Evolutionary conservation across 2,888 invertebrate genomes (phyloP), one percentile per base, ranked within the genome.

Genomic region (Ennomos quercinarius): DNA sequence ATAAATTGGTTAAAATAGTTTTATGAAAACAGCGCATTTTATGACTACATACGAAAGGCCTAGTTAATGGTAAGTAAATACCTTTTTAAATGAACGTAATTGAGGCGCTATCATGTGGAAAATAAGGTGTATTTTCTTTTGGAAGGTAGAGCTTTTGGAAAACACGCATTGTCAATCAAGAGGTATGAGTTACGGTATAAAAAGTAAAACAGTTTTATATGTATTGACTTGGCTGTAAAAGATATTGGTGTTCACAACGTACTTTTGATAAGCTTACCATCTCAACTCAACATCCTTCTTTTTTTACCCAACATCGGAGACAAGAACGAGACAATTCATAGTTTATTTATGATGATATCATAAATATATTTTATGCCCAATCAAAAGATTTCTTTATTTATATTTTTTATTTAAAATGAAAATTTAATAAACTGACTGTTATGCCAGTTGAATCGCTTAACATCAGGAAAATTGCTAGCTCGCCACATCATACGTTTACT

Each of bases 21-120:
- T 79, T 81, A 79, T 80, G 81, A 81, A 81, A 80, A 80, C 79
- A 79, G 80, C 77, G 74, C 70, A 72, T 77, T 81, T 81, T 81
- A 81, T 77, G 77, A 75, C 73, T 68, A 67, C 68, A 67, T 74
- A 74, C 71, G 74, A 67, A 78, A 80, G 73, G 78, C 73, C 77
- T 76, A 78, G 77, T 74, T 80, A 73, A 76, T 70, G 67, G 64
- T 68, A 70, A 73, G 71, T 72, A 72, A 74, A 67, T 70, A 63
- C 61, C 55, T 49, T 36, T 47, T 9, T 11, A 36, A 38, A 36
- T 11, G 51, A 17, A 57, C 10, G 35, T 8, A 73, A 55, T 61
- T 61, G 57, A 34, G 47, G 58, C 70, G 64, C 13, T 76, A 70
- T 38, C 0, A 0, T 0, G 0, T 5, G 1, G 0, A 0, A 0